Percentiles rank a stretch among this genome's conserved stretches.
Conservation (phyloP, 2,797 vertebrate species). For the Characodon lateralis region DNA sequence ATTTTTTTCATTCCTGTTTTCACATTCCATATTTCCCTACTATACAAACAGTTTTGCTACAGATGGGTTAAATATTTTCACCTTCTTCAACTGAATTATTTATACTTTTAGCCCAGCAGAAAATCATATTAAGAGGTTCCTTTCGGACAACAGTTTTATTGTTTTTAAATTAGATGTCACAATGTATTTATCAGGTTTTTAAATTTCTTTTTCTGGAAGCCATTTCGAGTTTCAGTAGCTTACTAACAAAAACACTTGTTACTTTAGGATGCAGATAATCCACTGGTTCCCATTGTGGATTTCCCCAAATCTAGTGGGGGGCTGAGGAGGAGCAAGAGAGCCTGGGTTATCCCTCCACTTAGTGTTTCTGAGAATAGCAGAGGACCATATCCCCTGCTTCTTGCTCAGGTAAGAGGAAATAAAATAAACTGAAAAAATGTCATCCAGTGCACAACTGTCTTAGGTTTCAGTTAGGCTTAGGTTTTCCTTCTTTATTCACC, state of each 20-base stretch:
- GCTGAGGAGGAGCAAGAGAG: slow-evolving; percentile 71
- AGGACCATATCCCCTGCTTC: fast-evolving
- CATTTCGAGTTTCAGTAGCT: neutral
- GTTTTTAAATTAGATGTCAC: neutral
- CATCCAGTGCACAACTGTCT: neutral
- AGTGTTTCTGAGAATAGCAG: fast-evolving
- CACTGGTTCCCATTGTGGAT: slow-evolving; percentile 39
- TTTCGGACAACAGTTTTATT: neutral
- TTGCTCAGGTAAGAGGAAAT: neutral
- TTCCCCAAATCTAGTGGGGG: slow-evolving; percentile 56
- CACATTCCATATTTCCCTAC: neutral
- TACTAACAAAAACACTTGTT: neutral
- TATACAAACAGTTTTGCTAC: neutral
- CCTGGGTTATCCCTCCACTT: slow-evolving; percentile 72
- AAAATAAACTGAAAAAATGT: neutral
- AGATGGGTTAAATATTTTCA: too few relatives aligned
- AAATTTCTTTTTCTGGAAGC: neutral
- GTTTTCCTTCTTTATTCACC: too few relatives aligned
- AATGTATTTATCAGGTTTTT: neutral
- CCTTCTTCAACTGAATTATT: neutral
- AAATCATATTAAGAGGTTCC: neutral
- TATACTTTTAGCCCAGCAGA: neutral
- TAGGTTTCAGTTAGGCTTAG: too few relatives aligned
- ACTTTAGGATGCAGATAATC: slow-evolving; percentile 21
- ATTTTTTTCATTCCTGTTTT: neutral